phyloP scores from a whole-genome alignment of 2,888 invertebrate species.

The Drosophila koepferae region DNA sequence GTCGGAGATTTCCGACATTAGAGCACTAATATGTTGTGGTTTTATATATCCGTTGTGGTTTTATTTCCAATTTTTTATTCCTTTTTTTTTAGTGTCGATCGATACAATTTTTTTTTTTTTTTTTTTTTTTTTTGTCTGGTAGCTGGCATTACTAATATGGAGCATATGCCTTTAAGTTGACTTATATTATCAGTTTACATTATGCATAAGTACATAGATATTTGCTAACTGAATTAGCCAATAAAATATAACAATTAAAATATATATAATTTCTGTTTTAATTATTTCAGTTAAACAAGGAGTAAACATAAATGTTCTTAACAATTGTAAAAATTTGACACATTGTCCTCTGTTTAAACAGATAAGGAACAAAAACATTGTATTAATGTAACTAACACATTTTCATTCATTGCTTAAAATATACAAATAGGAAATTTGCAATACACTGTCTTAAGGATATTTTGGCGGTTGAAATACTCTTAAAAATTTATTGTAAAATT shows the following conservation, averaged over 20 bases:
- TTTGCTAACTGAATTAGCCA: slow-evolving; percentile 8
- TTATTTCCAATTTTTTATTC: background rate
- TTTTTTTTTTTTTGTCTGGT: background rate
- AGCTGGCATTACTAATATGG: background rate
- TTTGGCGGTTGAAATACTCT: slow-evolving; percentile 42
- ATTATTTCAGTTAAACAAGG: slow-evolving; percentile 20
- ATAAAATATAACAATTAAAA: slow-evolving; percentile 9
- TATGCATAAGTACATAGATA: slow-evolving; percentile 14
- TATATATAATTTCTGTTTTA: slow-evolving; percentile 1
- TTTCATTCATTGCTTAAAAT: slow-evolving; percentile 25
- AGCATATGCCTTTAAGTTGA: slow-evolving; percentile 3
- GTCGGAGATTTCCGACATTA: slow-evolving; percentile 1
- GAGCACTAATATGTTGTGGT: background rate
- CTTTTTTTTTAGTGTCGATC: background rate
- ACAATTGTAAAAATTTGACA: slow-evolving; percentile 47
- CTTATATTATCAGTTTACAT: slow-evolving; percentile 12
- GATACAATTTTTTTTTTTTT: slow-evolving; percentile 1
- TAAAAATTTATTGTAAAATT: slow-evolving; percentile 46
- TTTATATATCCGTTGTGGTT: slow-evolving; percentile 1
- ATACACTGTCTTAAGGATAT: slow-evolving; percentile 33
- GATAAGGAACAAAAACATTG: slow-evolving; percentile 44
- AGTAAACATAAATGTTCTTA: slow-evolving; percentile 9
- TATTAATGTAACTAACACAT: slow-evolving; percentile 29
- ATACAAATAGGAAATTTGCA: slow-evolving; percentile 20
- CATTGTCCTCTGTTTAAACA: slow-evolving; percentile 48